phyloP scores from a whole-genome alignment of 2,888 invertebrate genomes.

The Laothoe populi region DNA sequence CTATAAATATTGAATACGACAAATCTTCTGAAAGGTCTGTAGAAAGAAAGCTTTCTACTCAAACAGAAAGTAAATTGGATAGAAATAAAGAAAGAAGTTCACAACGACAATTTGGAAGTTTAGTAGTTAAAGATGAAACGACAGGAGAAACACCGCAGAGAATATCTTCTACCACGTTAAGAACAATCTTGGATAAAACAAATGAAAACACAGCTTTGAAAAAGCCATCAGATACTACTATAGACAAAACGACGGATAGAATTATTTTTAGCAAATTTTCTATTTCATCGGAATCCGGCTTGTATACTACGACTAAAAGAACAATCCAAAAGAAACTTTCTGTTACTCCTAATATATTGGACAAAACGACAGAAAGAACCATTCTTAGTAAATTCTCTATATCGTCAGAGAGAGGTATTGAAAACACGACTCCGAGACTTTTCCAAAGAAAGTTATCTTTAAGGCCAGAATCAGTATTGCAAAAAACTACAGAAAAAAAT shows the following conservation, averaged over 20 bases:
- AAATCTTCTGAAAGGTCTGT: not conserved
- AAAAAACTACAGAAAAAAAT: constrained; percentile 14
- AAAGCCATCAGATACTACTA: constrained; percentile 31
- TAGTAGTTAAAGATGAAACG: not conserved
- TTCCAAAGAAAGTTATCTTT: not conserved
- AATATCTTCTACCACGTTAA: not conserved
- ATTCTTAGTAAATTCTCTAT: constrained; percentile 9
- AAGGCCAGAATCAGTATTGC: not conserved
- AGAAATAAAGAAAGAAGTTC: not conserved
- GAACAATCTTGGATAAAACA: not conserved
- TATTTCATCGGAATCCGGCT: constrained; percentile 18
- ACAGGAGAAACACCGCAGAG: not conserved
- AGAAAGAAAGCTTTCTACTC: not conserved
- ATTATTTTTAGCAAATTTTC: constrained; percentile 13
- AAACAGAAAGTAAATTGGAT: not conserved
- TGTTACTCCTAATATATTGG: not conserved
- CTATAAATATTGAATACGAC: constrained; percentile 18
- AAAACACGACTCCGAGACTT: constrained; percentile 1
- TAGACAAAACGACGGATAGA: constrained; percentile 34
- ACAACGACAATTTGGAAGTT: not conserved
- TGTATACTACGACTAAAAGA: constrained; percentile 9
- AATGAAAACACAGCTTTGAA: not conserved
- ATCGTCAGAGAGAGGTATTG: constrained; percentile 3
- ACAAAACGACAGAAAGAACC: not conserved
- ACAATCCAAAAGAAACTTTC: not conserved